Base-by-base conservation (phyloP, 2,797 vertebrate genomes). In the Helostoma temminkii region DNA sequence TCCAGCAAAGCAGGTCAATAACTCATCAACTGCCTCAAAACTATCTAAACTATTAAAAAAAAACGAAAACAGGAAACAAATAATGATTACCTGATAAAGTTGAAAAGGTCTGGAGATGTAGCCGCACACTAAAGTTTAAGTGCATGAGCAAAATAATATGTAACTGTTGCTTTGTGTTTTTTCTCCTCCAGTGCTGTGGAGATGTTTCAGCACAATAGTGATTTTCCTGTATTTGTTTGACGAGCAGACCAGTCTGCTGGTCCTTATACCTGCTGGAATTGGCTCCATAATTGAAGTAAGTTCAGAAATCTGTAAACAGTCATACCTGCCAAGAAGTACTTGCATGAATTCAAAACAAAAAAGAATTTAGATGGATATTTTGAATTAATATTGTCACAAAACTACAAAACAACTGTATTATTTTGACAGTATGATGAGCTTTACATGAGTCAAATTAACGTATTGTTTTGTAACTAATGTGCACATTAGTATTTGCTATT, bases 191-290 rank as follows among this genome's bases (percentile, higher is more conserved):
- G 98, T 99, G 78, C 94, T 99, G 61, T 99, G 98, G 98, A 90
- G 98, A 62, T 99, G 97, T 85, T 99, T 99, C 83, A 99, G 98
- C 89, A 99, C 98, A 6, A 96, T 98, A 9, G 96, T 99, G 78
- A 96, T 99, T 78, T 99, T 99, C 92, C 95, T 99, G 46, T 99
- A 99, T 88, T 92, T 99, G 87, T 87, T 98, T 82, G 98, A 99
- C 56, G 95, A 99, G 86, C 98, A 98, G 90, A 99, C 98, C 18
- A 99, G 98, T 88, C 89, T 99, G 50, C 92, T 99, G 32, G 97
- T 99, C 9, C 95, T 99, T 81, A 93, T 98, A 57, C 98, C 98
- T 0, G 97, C 98, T 11, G 98, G 96, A 8, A 9, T 99, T 8
- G 98, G 98, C 37, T 96, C 97, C 0, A 78, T 98, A 45, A 99